phyloP scores from a whole-genome alignment of 2,113 vertebrate species.

The Nestor notabilis region DNA sequence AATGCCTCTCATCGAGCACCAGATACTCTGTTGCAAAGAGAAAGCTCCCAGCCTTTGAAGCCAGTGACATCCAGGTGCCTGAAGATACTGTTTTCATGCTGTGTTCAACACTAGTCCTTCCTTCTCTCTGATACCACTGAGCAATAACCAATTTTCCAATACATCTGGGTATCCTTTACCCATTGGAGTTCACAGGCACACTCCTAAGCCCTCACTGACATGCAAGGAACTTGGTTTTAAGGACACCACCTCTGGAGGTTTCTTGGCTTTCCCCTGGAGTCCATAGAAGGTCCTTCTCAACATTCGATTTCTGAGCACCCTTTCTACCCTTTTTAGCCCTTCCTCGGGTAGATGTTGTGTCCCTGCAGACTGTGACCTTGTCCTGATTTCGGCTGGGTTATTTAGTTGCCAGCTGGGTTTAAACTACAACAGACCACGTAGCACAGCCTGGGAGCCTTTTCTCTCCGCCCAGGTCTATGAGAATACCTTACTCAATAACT shows the following conservation, averaged over 20 bases:
- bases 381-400: not conserved
- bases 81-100: not conserved
- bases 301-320: not conserved
- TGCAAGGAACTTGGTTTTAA: not conserved
- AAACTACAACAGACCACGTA: not conserved
- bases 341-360: rapidly evolving
- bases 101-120: not conserved
- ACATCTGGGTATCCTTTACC: not conserved
- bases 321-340: not conserved
- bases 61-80: not conserved
- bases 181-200: not conserved
- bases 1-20: not conserved
- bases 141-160: not conserved
- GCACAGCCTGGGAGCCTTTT: not conserved
- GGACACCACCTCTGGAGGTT: not conserved
- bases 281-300: not conserved
- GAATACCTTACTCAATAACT: not conserved
- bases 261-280: not conserved
- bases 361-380: not conserved
- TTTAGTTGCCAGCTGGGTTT: not conserved
- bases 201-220: not conserved
- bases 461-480: not conserved
- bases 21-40: not conserved
- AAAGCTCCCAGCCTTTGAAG: not conserved
- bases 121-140: not conserved